Conservation (phyloP, 1,140 invertebrate genomes). For the Nomia melanderi region DNA sequence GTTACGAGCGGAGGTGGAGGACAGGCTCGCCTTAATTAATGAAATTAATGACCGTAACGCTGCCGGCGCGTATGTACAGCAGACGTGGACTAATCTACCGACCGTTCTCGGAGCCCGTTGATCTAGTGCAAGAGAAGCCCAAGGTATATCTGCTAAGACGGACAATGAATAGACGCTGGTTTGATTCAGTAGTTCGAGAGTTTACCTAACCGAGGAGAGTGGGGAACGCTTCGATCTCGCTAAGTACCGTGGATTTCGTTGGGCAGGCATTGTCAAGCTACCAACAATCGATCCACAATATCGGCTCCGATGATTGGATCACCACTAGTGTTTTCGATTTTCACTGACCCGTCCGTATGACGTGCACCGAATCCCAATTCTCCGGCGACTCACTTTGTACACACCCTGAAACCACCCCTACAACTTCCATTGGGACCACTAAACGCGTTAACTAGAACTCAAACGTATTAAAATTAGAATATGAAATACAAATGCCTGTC, state of each 20-base stretch:
- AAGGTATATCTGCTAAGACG: slow-evolving; percentile 56
- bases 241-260: slow-evolving; percentile 19
- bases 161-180: slow-evolving; percentile 53
- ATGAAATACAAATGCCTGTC: neutral
- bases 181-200: slow-evolving; percentile 27
- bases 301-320: neutral
- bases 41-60: slow-evolving; percentile 73
- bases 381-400: neutral
- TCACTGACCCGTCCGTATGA: neutral
- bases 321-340: neutral
- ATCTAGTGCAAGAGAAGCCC: slow-evolving; percentile 50
- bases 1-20: slow-evolving; percentile 47
- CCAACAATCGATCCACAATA: neutral
- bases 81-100: slow-evolving; percentile 66
- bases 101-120: slow-evolving; percentile 47
- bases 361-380: neutral
- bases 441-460: neutral
- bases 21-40: slow-evolving; percentile 72
- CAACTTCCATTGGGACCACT: neutral
- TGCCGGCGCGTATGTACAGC: slow-evolving; percentile 52
- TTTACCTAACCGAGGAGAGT: slow-evolving; percentile 34
- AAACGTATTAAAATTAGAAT: neutral
- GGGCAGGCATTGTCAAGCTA: neutral
- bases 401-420: neutral
- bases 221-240: neutral